These are phyloP conservation scores for Pantherophis vulpinus DNA, from an alignment of 2,797 vertebrate genomes.

Conservation along the genomic window DNA sequence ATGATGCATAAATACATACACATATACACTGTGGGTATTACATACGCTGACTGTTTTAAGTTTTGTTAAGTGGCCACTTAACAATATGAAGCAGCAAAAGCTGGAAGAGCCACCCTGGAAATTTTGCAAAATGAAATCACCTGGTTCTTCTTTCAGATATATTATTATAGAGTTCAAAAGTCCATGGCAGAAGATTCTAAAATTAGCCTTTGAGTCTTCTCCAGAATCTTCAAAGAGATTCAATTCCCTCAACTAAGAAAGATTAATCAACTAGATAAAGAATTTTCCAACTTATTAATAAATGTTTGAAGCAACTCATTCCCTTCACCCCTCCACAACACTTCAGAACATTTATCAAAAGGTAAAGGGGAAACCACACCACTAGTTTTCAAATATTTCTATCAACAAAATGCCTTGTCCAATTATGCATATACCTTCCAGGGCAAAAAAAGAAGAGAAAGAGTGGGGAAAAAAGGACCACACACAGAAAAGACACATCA, in stretches of 20 bases:
- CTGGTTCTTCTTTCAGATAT: background rate
- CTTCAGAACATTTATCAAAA: constrained; percentile 10
- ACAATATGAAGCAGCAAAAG: background rate
- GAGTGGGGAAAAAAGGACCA: background rate
- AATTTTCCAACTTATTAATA: background rate
- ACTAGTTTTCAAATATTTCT: background rate
- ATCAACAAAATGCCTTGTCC: background rate
- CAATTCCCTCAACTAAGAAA: constrained; percentile 15
- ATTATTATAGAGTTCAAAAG: constrained; percentile 10
- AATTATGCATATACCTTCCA: background rate
- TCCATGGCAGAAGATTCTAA: constrained; percentile 16
- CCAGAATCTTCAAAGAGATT: background rate
- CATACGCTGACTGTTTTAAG: background rate
- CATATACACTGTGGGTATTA: background rate
- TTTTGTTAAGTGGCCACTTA: background rate
- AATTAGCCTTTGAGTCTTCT: constrained; percentile 1
- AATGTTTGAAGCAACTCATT: background rate
- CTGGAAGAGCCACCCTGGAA: background rate
- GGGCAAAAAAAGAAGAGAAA: accelerated
- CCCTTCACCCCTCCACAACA: background rate
- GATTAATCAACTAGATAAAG: background rate
- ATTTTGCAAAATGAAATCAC: constrained; percentile 37
- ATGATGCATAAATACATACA: background rate
- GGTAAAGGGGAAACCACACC: background rate
- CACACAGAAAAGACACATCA: background rate